Base-by-base conservation (phyloP, 2,888 invertebrate species). In the Archaeoteleia sp. region DNA sequence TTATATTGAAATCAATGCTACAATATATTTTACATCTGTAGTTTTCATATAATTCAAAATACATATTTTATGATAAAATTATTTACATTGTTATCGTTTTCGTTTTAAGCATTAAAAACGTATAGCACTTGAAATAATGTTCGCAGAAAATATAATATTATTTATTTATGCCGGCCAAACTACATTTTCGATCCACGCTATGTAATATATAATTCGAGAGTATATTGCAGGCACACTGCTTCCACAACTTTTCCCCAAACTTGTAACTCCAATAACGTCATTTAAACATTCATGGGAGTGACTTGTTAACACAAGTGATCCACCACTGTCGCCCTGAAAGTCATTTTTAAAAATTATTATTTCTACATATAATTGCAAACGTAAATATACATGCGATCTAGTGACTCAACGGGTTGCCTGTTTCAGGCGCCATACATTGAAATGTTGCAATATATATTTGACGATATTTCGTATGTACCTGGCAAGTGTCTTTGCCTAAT, bases 281-380 rank as follows among this genome's bases (percentile, higher is more conserved):
- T 88, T 88, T 84, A 88, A 86, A 63, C 90, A 91, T 37, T 84
- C 42, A 1, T 86, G 68, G 0, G 80, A 74, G 39, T 78, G 79
- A n/a, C n/a, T n/a, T n/a, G n/a, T n/a, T 0, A 87, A 76, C 39
- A 86, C 86, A 13, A 92, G 79, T 0, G 91, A 91, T 0, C 92
- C 91, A 5, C 92, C 92, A 6, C 90, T 91, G 82, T 92, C 91
- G 7, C 91, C 91, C 87, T 90, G 79, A 75, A 62, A 76, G 63
- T 49, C 13, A 61, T 60, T 57, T 5, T 32, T 15, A 23, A 15
- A 20, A 23, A 3, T 23, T 23, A 23, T n/a, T n/a, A n/a, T n/a
- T n/a, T n/a, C n/a, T n/a, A n/a, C n/a, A n/a, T n/a, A n/a, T n/a
- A n/a, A n/a, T n/a, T n/a, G n/a, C n/a, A n/a, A n/a, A n/a, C n/a